Base-by-base conservation (phyloP, 2,888 invertebrate genomes). In the Leucania comma region DNA sequence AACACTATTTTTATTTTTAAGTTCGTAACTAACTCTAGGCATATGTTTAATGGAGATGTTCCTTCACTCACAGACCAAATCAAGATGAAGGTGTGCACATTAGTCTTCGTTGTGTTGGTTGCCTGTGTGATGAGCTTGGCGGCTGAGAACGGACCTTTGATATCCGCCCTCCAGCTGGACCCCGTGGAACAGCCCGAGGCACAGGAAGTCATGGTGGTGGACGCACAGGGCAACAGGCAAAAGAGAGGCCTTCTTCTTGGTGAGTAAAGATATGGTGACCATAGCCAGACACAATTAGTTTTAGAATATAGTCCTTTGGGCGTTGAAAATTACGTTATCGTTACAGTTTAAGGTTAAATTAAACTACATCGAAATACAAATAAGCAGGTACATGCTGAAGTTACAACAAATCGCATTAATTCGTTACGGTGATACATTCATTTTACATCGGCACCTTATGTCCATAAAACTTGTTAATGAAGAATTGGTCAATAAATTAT, bases 191-290 rank as follows among this genome's bases (percentile, higher is more conserved):
- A 71, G 35, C 64, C 74, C 5, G 69, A 84, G 20, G 9, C 68
- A 56, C 57, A 68, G 56, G 85, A 86, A 22, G 68, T 87, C 10
- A 78, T 82, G 2, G 48, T 83, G 5, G 77, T 87, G 0, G 83
- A 87, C 26, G 84, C 84, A 9, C 74, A 84, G 29, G 78, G 78
- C 60, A 76, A 70, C 70, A 91, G 95, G 66, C 85, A 90, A 64
- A 95, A 95, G 88, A 93, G 95, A 73, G 73, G 89, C 71, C 77
- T 93, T 24, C 84, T 94, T 54, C 88, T 95, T 46, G 95, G 95
- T 95, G 17, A 79, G 78, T 70, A 12, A 10, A 20, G 26, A 3
- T 6, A 29, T 3, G 20, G 4, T 10, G 20, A 22, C 22, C 1
- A 4, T 17, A 35, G 14, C 17, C 14, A 56, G 53, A 32, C 24